Evolutionary conservation across 2,113 vertebrate genomes (phyloP).

Genomic region (Eonycteris spelaea): DNA sequence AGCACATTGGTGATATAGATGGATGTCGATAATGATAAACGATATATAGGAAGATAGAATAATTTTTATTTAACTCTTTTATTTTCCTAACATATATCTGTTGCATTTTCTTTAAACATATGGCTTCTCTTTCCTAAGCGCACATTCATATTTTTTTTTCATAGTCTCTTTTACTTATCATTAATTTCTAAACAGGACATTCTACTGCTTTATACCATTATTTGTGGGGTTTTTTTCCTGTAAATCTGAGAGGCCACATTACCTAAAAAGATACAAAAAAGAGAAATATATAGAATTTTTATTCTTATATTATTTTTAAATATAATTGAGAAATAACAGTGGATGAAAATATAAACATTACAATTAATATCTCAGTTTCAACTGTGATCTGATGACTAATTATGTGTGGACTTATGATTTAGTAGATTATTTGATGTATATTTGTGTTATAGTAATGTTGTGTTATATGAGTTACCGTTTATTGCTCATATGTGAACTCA

Average conservation of each 20-base stretch:
- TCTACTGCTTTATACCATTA: not conserved
- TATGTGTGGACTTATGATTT: not conserved
- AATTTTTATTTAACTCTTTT: not conserved
- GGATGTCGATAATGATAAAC: not conserved
- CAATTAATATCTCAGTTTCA: not conserved
- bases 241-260: not conserved
- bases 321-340: not conserved
- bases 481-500: not conserved
- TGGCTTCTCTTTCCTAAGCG: not conserved
- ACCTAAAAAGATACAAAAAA: not conserved
- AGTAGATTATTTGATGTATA: not conserved
- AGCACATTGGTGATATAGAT: not conserved
- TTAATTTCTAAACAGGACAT: not conserved
- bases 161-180: not conserved
- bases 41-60: not conserved
- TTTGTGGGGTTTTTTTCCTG: not conserved
- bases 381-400: not conserved
- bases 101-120: not conserved
- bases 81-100: not conserved
- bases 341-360: not conserved
- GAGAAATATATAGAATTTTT: not conserved
- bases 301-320: not conserved
- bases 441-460: not conserved
- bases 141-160: not conserved
- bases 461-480: not conserved